Evolutionary conservation across 2,888 invertebrate species (phyloP).

Genomic region (Pachydiplax longipennis): DNA sequence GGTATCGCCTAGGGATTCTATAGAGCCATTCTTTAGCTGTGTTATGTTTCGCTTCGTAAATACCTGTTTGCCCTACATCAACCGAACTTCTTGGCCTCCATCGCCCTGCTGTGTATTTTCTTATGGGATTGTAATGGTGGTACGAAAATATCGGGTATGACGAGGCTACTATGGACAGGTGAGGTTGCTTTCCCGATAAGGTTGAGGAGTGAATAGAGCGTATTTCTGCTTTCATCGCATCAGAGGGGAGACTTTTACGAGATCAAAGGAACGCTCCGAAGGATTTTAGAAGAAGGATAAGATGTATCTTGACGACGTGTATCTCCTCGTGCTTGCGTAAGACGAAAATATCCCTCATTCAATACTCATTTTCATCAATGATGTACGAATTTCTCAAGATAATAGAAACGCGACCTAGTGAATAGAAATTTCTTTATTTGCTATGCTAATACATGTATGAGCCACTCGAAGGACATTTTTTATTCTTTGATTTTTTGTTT

Average conservation of each 20-base stretch:
- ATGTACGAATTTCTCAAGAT: neutral
- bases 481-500: no score
- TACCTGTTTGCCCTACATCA: neutral
- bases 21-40: neutral
- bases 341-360: neutral
- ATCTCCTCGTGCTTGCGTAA: neutral
- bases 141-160: neutral
- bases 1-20: neutral
- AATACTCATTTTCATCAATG: neutral
- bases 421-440: no score
- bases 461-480: no score
- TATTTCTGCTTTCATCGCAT: constrained; percentile 20
- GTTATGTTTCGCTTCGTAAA: neutral
- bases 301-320: neutral
- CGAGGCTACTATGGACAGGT: neutral
- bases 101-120: neutral
- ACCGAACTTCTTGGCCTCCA: neutral
- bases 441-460: no score
- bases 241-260: constrained; percentile 15
- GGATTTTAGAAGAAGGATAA: neutral
- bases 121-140: neutral
- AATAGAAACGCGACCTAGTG: no score
- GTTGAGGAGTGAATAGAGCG: neutral
- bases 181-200: neutral
- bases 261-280: constrained; percentile 10